These are phyloP conservation scores for Sthenelais limicola DNA, from an alignment of 2,888 invertebrate genomes.

Conservation along the genomic window DNA sequence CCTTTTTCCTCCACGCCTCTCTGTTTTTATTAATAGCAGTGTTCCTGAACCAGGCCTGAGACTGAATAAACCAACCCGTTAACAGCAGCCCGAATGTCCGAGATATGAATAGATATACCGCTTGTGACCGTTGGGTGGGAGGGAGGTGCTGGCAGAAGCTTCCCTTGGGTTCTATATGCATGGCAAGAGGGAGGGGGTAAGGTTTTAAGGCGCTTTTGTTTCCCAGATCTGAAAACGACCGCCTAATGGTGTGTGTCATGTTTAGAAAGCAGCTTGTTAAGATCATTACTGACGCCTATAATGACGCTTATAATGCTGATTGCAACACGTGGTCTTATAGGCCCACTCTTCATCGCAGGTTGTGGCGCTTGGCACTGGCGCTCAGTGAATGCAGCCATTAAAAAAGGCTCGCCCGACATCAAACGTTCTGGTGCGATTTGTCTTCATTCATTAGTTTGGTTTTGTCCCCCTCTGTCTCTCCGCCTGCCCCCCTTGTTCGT, in stretches of 20 bases:
- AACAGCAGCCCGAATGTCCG: neutral
- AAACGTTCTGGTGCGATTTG: conserved; percentile 18
- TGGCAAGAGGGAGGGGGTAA: neutral
- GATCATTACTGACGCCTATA: neutral
- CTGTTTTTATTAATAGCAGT: neutral
- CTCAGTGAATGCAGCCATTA: neutral
- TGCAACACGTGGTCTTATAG: neutral
- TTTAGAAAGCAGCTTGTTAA: neutral
- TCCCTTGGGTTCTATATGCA: neutral
- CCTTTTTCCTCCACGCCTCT: conserved; percentile 14
- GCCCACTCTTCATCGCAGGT: neutral
- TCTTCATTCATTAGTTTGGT: conserved; percentile 13
- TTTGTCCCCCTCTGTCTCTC: neutral
- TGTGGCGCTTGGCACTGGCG: neutral
- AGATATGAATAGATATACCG: too few species aligned
- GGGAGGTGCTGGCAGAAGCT: neutral
- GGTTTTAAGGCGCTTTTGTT: too few species aligned
- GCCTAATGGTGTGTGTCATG: conserved; percentile 1
- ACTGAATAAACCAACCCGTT: too few species aligned
- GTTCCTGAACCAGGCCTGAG: neutral
- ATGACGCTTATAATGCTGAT: neutral
- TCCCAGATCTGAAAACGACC: neutral
- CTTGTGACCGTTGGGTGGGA: too few species aligned
- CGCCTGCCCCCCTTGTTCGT: conserved; percentile 3
- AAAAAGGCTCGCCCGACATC: conserved; percentile 2